phyloP scores from a whole-genome alignment of 2,888 invertebrate species.

The Encarsia formosa region DNA sequence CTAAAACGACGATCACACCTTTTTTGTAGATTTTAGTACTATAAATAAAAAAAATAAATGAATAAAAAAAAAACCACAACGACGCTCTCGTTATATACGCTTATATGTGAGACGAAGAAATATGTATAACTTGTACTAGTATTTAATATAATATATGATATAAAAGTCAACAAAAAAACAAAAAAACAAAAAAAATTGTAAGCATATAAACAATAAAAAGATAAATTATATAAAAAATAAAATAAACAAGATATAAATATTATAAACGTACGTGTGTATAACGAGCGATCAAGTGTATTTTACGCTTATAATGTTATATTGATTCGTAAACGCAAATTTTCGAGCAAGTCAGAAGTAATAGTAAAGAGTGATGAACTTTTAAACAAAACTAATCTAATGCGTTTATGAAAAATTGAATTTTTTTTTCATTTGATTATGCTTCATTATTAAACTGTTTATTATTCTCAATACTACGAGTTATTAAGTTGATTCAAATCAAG shows the following conservation, averaged over 20 bases:
- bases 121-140: slow-evolving; percentile 8
- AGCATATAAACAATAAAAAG: slow-evolving; percentile 7
- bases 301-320: no score
- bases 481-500: no score
- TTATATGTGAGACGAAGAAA: slow-evolving; percentile 14
- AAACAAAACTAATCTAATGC: no score
- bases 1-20: slow-evolving; percentile 8
- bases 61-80: slow-evolving; percentile 26
- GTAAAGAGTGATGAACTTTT: no score
- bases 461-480: no score
- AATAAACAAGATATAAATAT: slow-evolving; percentile 19
- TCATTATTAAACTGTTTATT: no score
- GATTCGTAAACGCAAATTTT: no score
- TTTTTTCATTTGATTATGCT: no score
- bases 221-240: slow-evolving; percentile 9
- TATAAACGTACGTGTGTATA: slow-evolving; percentile 13
- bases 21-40: slow-evolving; percentile 16
- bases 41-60: no score
- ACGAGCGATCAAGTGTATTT: slow-evolving; percentile 2
- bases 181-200: slow-evolving; percentile 10
- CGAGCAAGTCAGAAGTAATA: no score
- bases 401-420: no score
- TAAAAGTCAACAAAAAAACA: slow-evolving; percentile 2
- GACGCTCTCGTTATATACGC: slow-evolving; percentile 23
- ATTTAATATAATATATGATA: not conserved